Evolutionary conservation across 2,113 vertebrate genomes (phyloP), one percentile per base, ranked within the genome.

Genomic region (Melanotaenia duboulayi): DNA sequence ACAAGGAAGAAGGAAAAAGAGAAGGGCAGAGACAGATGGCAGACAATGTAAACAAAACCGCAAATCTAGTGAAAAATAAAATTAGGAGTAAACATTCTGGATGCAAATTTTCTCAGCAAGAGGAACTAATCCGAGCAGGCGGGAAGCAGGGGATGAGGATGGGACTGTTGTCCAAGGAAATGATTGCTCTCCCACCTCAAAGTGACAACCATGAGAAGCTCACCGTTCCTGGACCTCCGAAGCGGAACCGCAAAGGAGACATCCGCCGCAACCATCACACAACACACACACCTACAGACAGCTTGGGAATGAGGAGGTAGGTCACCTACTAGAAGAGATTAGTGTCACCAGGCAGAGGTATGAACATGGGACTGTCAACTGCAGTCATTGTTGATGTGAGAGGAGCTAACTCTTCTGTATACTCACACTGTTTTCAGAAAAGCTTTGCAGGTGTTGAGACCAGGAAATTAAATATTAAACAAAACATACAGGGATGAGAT

Each of bases 201-300:
- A 88, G 90, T 93, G 92, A 93, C 93, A 93, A 89, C 90, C 90
- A 84, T 94, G 90, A 93, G 92, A 86, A 86, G 87, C 89, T 90
- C 87, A 90, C 89, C 81, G 55, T 83, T 86, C 85, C 85, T 72
- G 80, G 90, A 87, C 90, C 89, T 89, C 77, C 74, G 44, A 90
- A 90, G 92, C 87, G 89, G 85, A 92, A 93, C 90, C 82, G 59
- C 78, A 50, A 71, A 90, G 69, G 74, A 89, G 90, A 92, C 92
- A 87, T 78, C 57, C 62, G 8, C 79, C 5, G 75, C 71, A 76
- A 80, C 74, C 75, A 44, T 77, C 85, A 74, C 79, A 80, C 56
- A 58, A 66, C 58, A 76, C 67, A 59, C 46, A 75, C 55, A 76
- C 63, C 72, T 71, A 74, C 68, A 80, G 4, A 70, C 70, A 80